A percentile compares a stretch with the other conserved stretches of the same genome.
Evolutionary conservation across 2,888 invertebrate species (phyloP).

Genomic region (Eustalomyia histrio): DNA sequence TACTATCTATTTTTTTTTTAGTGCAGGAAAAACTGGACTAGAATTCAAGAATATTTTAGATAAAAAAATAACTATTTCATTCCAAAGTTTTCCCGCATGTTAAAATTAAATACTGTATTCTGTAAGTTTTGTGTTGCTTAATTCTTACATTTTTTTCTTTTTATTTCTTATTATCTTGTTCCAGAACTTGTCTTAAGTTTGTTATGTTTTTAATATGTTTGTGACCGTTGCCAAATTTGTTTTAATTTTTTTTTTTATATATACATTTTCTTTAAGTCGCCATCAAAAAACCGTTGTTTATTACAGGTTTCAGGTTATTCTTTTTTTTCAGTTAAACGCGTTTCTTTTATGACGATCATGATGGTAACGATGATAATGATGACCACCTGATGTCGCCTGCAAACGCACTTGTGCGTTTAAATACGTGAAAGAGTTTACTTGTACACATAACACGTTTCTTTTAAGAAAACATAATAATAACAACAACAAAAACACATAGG

Average conservation of each 20-base stretch:
- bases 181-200: conserved; percentile 6
- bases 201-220: conserved; percentile 1
- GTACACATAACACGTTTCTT: conserved; percentile 49
- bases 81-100: too few relatives aligned
- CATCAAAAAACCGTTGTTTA: conserved; percentile 1
- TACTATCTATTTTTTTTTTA: too few relatives aligned
- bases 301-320: background rate
- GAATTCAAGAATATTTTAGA: too few relatives aligned
- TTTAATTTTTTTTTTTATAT: conserved; percentile 29
- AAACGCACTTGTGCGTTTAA: conserved; percentile 7
- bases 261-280: background rate
- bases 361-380: background rate
- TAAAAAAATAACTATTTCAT: too few relatives aligned
- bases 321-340: conserved; percentile 24
- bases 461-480: background rate
- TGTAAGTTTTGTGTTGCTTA: too few relatives aligned
- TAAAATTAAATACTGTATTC: too few relatives aligned
- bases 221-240: conserved; percentile 43
- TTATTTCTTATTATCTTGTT: background rate
- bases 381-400: conserved; percentile 5
- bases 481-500: background rate
- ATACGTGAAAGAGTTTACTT: conserved; percentile 40
- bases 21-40: too few relatives aligned
- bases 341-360: conserved; percentile 26
- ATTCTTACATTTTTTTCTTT: too few relatives aligned